Evolutionary conservation across 2,797 vertebrate genomes (phyloP).

Genomic region (Antennarius maculatus): DNA sequence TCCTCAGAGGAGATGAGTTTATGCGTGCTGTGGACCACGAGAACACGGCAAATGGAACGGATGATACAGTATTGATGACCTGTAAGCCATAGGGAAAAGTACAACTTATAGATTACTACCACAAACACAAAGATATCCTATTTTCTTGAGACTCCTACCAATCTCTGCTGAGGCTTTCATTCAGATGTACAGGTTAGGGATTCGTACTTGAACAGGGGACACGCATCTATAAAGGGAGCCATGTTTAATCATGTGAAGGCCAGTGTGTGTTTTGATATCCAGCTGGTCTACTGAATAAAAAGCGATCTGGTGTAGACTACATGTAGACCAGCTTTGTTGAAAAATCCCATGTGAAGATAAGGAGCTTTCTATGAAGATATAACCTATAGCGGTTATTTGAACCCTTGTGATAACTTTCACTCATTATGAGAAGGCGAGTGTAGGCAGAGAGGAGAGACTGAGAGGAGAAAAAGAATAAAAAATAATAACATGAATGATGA

Average conservation of each 20-base stretch:
- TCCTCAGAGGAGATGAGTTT: conserved; percentile 53
- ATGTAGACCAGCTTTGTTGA: neutral
- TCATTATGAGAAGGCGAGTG: conserved; percentile 38
- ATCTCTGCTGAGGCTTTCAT: conserved; percentile 31
- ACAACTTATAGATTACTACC: conserved; percentile 69
- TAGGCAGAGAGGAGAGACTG: conserved; percentile 21
- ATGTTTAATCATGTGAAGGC: conserved; percentile 23
- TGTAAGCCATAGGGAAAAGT: conserved; percentile 57
- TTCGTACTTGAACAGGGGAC: conserved; percentile 31
- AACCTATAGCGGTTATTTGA: conserved; percentile 33
- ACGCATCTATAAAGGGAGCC: conserved; percentile 9
- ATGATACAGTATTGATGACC: conserved; percentile 72
- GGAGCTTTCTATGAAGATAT: conserved; percentile 20
- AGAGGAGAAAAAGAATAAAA: conserved; percentile 27
- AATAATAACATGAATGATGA: conserved; percentile 46
- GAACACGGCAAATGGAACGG: conserved; percentile 64
- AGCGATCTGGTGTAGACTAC: conserved; percentile 9
- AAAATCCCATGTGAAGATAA: conserved; percentile 16
- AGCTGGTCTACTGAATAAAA: neutral
- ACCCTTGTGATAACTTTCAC: conserved; percentile 26
- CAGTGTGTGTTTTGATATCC: conserved; percentile 7
- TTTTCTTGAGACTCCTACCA: conserved; percentile 40
- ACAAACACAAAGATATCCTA: conserved; percentile 56
- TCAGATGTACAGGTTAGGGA: conserved; percentile 20
- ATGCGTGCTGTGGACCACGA: conserved; percentile 52